Percentiles rank a stretch among this genome's conserved stretches.
These are phyloP conservation scores for Nomada goodeniana DNA, from an alignment of 2,888 invertebrate genomes.

Conservation along the genomic window DNA sequence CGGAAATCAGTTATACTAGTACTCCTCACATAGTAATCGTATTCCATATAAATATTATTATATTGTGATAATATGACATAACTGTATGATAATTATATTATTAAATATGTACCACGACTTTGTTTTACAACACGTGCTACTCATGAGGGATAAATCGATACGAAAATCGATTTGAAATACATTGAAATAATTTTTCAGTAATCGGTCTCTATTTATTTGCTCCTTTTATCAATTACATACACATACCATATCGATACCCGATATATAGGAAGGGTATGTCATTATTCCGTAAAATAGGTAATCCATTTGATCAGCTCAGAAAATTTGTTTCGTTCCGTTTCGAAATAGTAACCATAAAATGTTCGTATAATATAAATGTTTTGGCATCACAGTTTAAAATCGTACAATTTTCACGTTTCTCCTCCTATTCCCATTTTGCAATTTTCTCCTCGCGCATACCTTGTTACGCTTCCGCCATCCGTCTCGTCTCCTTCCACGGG, in stretches of 20 bases:
- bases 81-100: slow-evolving; percentile 65
- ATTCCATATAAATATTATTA: slow-evolving; percentile 80
- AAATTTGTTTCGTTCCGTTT: slow-evolving; percentile 61
- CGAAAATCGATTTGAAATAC: slow-evolving; percentile 57
- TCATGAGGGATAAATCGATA: slow-evolving; percentile 55
- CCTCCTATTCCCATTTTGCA: slow-evolving; percentile 6
- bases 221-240: slow-evolving; percentile 72
- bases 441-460: slow-evolving; percentile 38
- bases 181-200: slow-evolving; percentile 64
- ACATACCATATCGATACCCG: slow-evolving; percentile 72
- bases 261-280: slow-evolving; percentile 74
- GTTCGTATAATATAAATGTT: slow-evolving; percentile 71
- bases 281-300: slow-evolving; percentile 77
- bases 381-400: slow-evolving; percentile 74
- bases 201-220: slow-evolving; percentile 69
- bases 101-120: slow-evolving; percentile 53
- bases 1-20: slow-evolving; percentile 38
- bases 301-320: slow-evolving; percentile 69
- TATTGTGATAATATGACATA: slow-evolving; percentile 82
- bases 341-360: slow-evolving; percentile 70
- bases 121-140: slow-evolving; percentile 53
- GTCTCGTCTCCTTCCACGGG: slow-evolving; percentile 46
- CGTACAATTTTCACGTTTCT: slow-evolving; percentile 55
- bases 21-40: slow-evolving; percentile 69
- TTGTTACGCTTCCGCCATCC: slow-evolving; percentile 32